Evolutionary conservation across 1,140 invertebrate species (phyloP).

Genomic region (Chlorops oryzae): DNA sequence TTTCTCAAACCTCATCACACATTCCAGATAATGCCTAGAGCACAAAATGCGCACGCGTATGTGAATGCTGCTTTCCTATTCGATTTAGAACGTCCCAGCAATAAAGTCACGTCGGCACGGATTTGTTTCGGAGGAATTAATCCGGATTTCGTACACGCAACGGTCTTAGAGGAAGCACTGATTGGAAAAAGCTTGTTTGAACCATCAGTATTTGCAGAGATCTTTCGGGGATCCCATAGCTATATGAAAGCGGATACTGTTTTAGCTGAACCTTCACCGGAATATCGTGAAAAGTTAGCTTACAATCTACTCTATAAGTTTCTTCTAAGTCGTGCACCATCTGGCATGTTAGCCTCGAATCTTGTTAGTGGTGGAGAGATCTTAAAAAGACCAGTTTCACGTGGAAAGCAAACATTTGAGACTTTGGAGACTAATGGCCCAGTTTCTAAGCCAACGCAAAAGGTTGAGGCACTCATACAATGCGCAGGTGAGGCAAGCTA

Average conservation of each 20-base stretch:
- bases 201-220: slow-evolving; percentile 49
- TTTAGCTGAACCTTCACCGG: slow-evolving; percentile 57
- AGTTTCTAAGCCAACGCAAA: slow-evolving; percentile 67
- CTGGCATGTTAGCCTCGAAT: slow-evolving; percentile 28
- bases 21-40: slow-evolving; percentile 53
- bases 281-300: slow-evolving; percentile 59
- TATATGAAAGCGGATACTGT: slow-evolving; percentile 59
- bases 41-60: slow-evolving; percentile 75
- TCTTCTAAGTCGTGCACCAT: slow-evolving; percentile 48
- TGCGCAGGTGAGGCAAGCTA: slow-evolving; percentile 59
- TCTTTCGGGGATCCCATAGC: slow-evolving; percentile 52
- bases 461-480: slow-evolving; percentile 64
- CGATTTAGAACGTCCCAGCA: slow-evolving; percentile 40
- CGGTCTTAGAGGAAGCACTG: slow-evolving; percentile 59
- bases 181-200: slow-evolving; percentile 51
- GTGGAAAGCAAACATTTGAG: slow-evolving; percentile 66
- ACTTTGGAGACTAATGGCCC: slow-evolving; percentile 69
- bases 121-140: slow-evolving; percentile 64
- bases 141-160: slow-evolving; percentile 63
- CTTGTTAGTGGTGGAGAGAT: slow-evolving; percentile 52
- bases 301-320: slow-evolving; percentile 68
- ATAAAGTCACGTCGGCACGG: slow-evolving; percentile 30
- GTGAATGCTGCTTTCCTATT: slow-evolving; percentile 74
- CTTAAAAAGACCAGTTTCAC: slow-evolving; percentile 61
- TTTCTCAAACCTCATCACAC: no score